Evolutionary conservation across 2,797 vertebrate species (phyloP), one percentile per base, ranked within the genome.

Genomic region (Lepus townsendii): DNA sequence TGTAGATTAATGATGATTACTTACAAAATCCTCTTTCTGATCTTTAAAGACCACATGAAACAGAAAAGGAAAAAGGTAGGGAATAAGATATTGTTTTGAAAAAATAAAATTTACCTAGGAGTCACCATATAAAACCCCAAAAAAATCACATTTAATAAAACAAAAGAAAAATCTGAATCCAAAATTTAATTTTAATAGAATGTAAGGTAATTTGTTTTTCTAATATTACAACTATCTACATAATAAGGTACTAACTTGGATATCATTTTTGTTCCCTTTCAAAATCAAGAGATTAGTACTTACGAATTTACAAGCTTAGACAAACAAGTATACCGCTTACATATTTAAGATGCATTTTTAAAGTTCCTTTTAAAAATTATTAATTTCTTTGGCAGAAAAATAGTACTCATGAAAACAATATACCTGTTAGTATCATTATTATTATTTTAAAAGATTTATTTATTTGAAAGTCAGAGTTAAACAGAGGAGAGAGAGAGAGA

Each of bases 321-420:
- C 19, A 76, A 91, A 62, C 19, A 76, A 91, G n/a, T 42, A 72
- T 11, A 66, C 9, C 62, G n/a, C 38, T 87, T 92, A 90, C 11
- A 83, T 4, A 77, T 73, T 76, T 79, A 57, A 86, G 79, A 35
- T 30, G 54, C 7, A 92, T 83, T 83, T 89, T 73, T 24, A 69
- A 94, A 95, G 76, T 90, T 38, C 22, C 30, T 73, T 83, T 77
- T 63, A 88, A 95, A 93, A 90, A 92, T 87, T 52, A 86, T 66
- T 52, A 78, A 68, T 92, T 78, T 82, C 22, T 96, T 90, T 91
- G 52, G 54, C 20, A 69, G 62, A 90, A 95, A 57, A 88, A 76
- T n/a, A 93, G 11, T 35, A 75, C 76, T 93, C 42, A 88, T 62
- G n/a, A 73, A 78, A 93, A 85, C 11, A 82, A 88, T 27, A 90